These are phyloP conservation scores for Platorchestia sp. DNA, from an alignment of 1,140 invertebrate genomes.

Conservation along the genomic window DNA sequence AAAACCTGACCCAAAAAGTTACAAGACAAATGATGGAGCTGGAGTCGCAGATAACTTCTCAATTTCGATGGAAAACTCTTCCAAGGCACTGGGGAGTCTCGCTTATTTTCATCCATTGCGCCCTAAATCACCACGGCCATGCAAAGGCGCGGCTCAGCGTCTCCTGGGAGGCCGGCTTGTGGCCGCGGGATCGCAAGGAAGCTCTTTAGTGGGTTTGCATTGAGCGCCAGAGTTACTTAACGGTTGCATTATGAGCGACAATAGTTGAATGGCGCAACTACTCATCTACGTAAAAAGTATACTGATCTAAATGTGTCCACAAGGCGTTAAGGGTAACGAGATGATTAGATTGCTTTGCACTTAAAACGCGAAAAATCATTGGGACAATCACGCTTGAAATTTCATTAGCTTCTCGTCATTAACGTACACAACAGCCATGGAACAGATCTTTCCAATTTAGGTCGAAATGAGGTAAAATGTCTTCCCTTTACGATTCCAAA, in stretches of 20 bases:
- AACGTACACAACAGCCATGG: not conserved
- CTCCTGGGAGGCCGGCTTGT: not conserved
- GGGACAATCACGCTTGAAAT: not conserved
- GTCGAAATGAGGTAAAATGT: too few species aligned
- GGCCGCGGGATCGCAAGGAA: not conserved
- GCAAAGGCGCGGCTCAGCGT: not conserved
- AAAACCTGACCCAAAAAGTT: conserved; percentile 21
- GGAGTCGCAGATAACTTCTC: not conserved
- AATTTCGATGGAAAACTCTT: not conserved
- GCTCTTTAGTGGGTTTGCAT: not conserved
- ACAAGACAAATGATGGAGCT: conserved; percentile 14
- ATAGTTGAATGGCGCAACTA: too few species aligned
- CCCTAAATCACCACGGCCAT: not conserved
- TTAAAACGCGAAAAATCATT: not conserved
- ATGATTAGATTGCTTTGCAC: not conserved
- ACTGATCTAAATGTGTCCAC: too few species aligned
- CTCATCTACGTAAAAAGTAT: too few species aligned
- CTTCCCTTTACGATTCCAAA: too few species aligned
- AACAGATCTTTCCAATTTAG: too few species aligned
- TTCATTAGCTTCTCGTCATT: not conserved
- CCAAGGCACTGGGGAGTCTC: not conserved
- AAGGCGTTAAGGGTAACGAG: too few species aligned
- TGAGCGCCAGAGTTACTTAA: not conserved
- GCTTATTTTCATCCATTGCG: not conserved
- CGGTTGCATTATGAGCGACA: not conserved